Evolutionary conservation across 2,797 vertebrate species (phyloP), one percentile per base, ranked within the genome.

Genomic region (Esox lucius): DNA sequence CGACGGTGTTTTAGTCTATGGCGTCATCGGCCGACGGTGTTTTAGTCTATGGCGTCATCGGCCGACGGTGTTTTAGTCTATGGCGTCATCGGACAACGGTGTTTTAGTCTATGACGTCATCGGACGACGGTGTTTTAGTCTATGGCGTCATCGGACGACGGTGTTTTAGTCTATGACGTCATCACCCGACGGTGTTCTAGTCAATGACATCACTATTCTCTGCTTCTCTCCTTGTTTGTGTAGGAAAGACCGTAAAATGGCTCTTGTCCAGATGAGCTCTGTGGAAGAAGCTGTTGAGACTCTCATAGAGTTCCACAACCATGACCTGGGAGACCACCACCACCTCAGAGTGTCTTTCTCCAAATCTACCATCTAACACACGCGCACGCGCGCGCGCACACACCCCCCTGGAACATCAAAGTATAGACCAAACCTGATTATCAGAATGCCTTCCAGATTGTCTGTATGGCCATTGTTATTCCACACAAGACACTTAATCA

Each of bases 311-410:
- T 96, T 99, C 87, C 95, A 96, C 81, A 96, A 96, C 90, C 94
- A 96, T 0, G 94, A 96, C 85, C 93, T 96, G 76, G 95, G 95
- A 51, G 95, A 96, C 83, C 95, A 91, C 53, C 94, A 95, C 84
- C 96, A 99, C 91, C 94, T 99, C 75, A 89, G 96, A 4, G 97
- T 98, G 85, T 98, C 97, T 85, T 98, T 99, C 90, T 98, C 97
- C 6, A 96, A 96, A 91, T 98, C 97, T 83, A 98, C 97, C 90
- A 98, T 98, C 87, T 95, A 92, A 89, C 89, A 90, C 83, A 48
- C 24, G 17, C 46, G 1, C 5, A 51, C 17, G 9, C 13, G 0
- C 42, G 6, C 42, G 12, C 42, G 49, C 46, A 49, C 53, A 22
- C 53, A 22, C 53, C 59, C 53, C 5, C 1, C 22, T 12, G 56